Percentiles rank a stretch among this genome's conserved stretches.
Conservation (phyloP, 2,113 vertebrate genomes). For the Cephalopterus ornatus region DNA sequence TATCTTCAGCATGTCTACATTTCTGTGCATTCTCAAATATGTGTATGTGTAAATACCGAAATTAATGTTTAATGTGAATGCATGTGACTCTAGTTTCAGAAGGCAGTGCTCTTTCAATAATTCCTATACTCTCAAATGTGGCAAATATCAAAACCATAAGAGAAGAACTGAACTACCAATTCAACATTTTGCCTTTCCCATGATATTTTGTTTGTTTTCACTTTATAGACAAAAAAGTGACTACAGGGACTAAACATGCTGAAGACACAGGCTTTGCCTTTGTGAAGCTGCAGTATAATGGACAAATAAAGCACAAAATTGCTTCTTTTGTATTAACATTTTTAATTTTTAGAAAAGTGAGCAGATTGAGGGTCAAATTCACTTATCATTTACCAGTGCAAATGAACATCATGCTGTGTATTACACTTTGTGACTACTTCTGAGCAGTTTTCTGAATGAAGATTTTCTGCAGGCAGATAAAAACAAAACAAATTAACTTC, state of each 20-base stretch:
- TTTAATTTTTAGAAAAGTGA: not conserved
- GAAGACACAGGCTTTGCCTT: not conserved
- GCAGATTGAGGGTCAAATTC: not conserved
- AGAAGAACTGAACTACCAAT: not conserved
- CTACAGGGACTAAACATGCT: not conserved
- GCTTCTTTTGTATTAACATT: not conserved
- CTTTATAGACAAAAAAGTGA: not conserved
- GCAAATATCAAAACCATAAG: not conserved
- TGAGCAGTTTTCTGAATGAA: not conserved
- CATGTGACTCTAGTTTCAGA: not conserved
- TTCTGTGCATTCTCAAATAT: not conserved
- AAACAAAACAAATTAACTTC: not conserved
- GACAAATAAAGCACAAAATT: not conserved
- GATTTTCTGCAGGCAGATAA: not conserved
- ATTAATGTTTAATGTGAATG: slow-evolving; percentile 1
- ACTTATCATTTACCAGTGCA: not conserved
- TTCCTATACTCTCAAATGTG: not conserved
- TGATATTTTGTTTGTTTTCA: not conserved
- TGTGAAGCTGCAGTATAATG: not conserved
- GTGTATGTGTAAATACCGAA: not conserved
- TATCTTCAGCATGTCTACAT: not conserved
- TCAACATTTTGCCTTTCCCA: not conserved
- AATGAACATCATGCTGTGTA: not conserved
- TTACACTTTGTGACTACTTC: not conserved
- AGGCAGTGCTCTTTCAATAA: not conserved